A percentile compares a stretch with the other conserved stretches of the same genome.
These are phyloP conservation scores for Drosophila lacteicornis DNA, from an alignment of 1,140 invertebrate genomes.

Conservation along the genomic window DNA sequence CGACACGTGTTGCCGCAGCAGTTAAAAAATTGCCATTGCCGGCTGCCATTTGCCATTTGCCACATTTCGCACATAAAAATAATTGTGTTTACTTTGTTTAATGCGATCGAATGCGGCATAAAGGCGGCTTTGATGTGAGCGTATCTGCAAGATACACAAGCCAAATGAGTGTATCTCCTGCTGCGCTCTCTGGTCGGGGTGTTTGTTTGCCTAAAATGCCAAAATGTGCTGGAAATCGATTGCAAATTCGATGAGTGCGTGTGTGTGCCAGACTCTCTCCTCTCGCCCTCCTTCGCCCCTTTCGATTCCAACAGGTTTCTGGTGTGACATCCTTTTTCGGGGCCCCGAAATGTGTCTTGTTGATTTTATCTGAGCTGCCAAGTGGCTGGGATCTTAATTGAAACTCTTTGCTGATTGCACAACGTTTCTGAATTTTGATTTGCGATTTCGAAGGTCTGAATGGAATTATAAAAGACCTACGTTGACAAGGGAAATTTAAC, in stretches of 20 bases:
- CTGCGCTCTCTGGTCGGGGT: slow-evolving; percentile 14
- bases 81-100: slow-evolving; percentile 79
- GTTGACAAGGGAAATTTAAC: neutral
- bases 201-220: slow-evolving; percentile 38
- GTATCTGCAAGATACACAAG: slow-evolving; percentile 41
- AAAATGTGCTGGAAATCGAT: slow-evolving; percentile 54
- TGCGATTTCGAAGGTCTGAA: slow-evolving; percentile 1
- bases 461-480: slow-evolving; percentile 2
- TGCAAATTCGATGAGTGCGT: slow-evolving; percentile 29
- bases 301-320: slow-evolving; percentile 33
- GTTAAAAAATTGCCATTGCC: slow-evolving; percentile 56
- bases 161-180: slow-evolving; percentile 30
- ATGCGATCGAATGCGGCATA: slow-evolving; percentile 69
- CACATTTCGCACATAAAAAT: slow-evolving; percentile 70
- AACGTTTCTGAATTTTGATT: slow-evolving; percentile 36
- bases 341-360: slow-evolving; percentile 9
- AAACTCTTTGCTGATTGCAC: slow-evolving; percentile 23
- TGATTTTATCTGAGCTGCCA: slow-evolving; percentile 36
- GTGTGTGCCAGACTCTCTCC: neutral
- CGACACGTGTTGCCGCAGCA: slow-evolving; percentile 65
- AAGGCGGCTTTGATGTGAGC: slow-evolving; percentile 33
- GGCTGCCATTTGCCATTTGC: slow-evolving; percentile 53
- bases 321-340: slow-evolving; percentile 31
- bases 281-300: neutral
- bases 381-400: slow-evolving; percentile 31